A percentile compares a stretch with the other conserved stretches of the same genome.
phyloP scores from a whole-genome alignment of 2,888 invertebrate genomes.

The Drosophila anceps region DNA sequence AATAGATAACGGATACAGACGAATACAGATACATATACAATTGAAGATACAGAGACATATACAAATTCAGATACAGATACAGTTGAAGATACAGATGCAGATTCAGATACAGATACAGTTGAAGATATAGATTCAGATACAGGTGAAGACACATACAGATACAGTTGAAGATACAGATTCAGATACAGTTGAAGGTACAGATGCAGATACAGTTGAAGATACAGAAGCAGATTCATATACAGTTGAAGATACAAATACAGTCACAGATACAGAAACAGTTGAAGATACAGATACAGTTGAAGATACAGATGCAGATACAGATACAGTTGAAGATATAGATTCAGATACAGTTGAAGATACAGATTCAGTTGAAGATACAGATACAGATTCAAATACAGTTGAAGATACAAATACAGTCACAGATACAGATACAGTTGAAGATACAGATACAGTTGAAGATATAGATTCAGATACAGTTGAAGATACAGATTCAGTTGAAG shows the following conservation, averaged over 20 bases:
- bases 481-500: neutral
- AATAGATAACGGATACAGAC: neutral
- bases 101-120: neutral
- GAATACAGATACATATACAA: neutral
- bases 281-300: constrained; percentile 2
- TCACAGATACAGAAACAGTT: neutral
- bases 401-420: constrained; percentile 2
- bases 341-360: constrained; percentile 2
- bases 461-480: neutral
- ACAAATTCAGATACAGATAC: constrained; percentile 5
- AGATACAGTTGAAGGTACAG: constrained; percentile 1
- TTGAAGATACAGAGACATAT: constrained; percentile 1
- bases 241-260: constrained; percentile 4
- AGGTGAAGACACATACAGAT: neutral
- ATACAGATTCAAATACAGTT: neutral
- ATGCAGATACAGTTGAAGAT: constrained; percentile 4
- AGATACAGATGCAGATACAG: constrained; percentile 6
- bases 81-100: neutral
- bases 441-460: constrained; percentile 1
- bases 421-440: constrained; percentile 4
- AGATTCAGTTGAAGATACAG: constrained; percentile 3
- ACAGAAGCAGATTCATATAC: constrained; percentile 3
- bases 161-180: neutral
- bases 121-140: constrained; percentile 2
- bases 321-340: constrained; percentile 3